These are phyloP conservation scores for Smithornis capensis DNA, from an alignment of 2,113 vertebrate genomes.

Conservation along the genomic window DNA sequence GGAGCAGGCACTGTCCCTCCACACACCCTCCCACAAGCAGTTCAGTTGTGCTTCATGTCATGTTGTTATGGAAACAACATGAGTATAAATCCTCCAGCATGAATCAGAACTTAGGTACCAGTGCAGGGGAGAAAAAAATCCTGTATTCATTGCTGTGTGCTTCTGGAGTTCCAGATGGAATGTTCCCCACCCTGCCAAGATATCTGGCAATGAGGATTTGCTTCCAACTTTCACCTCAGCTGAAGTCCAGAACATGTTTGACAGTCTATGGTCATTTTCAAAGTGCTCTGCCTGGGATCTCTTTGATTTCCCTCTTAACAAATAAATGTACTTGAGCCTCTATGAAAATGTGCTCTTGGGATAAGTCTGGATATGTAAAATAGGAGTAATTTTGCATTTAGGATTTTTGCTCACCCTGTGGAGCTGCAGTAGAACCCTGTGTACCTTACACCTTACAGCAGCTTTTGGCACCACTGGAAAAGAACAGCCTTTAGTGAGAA, in stretches of 20 bases:
- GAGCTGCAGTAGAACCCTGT: neutral
- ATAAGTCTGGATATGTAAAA: neutral
- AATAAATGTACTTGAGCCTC: neutral
- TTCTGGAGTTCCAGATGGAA: neutral
- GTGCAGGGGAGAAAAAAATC: neutral
- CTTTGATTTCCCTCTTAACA: neutral
- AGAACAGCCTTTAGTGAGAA: neutral
- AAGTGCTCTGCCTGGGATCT: neutral
- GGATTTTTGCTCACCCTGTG: neutral
- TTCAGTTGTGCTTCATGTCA: neutral
- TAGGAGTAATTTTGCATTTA: neutral
- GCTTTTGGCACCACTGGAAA: neutral
- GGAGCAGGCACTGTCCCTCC: neutral
- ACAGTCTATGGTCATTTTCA: neutral
- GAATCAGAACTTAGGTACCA: neutral
- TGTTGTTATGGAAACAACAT: slow-evolving; percentile 16
- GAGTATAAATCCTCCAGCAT: neutral
- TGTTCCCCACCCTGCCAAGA: neutral
- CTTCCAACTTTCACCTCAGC: neutral
- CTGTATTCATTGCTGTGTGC: neutral
- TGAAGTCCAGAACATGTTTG: neutral
- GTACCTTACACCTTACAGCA: neutral
- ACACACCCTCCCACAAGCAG: neutral
- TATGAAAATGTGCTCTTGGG: neutral
- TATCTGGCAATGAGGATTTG: neutral